A percentile compares a stretch with the other conserved stretches of the same genome.
Conservation (phyloP, 2,797 vertebrate genomes). For the Lophius americanus region DNA sequence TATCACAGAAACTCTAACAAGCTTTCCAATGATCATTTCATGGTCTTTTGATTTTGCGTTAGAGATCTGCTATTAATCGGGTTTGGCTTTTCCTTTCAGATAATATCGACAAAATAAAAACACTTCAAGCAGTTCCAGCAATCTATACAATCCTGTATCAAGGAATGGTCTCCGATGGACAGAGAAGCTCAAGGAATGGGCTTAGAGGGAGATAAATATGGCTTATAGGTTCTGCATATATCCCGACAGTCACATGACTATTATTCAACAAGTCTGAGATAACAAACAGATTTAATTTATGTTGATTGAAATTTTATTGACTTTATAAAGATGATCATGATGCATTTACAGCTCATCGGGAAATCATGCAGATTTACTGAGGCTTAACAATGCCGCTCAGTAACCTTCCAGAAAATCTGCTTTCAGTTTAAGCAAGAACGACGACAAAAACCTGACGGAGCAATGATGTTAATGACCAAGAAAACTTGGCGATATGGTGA, state of each 20-base stretch:
- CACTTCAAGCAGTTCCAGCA: constrained; percentile 43
- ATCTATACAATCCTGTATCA: constrained; percentile 40
- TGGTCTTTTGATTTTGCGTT: constrained; percentile 1
- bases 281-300: constrained; percentile 18
- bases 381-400: neutral
- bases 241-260: constrained; percentile 12
- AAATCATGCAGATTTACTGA: neutral
- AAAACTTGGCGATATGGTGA: constrained; percentile 9
- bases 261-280: neutral
- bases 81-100: neutral
- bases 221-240: constrained; percentile 52
- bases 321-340: constrained; percentile 1
- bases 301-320: neutral
- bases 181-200: constrained; percentile 8
- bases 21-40: neutral
- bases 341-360: neutral
- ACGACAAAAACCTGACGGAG: neutral
- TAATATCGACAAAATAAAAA: constrained; percentile 3
- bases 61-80: neutral
- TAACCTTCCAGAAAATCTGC: neutral
- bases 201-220: constrained; percentile 29
- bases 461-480: neutral
- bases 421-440: neutral
- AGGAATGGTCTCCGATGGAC: constrained; percentile 6
- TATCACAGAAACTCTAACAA: neutral